Evolutionary conservation across 2,113 vertebrate species (phyloP).

Genomic region (Oryzias celebensis): DNA sequence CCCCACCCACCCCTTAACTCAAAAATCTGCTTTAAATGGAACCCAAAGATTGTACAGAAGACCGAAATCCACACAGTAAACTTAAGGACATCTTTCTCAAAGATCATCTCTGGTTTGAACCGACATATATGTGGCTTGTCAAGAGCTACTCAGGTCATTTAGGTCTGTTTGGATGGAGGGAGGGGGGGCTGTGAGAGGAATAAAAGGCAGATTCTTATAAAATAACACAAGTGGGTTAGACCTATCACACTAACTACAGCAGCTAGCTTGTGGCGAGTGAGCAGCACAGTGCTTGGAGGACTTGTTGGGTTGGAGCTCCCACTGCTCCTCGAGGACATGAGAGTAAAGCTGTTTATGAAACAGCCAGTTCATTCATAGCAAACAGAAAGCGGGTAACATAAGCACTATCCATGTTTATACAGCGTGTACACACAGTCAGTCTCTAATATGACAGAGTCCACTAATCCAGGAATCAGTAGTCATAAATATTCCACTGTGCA

Average conservation of each 20-base stretch:
- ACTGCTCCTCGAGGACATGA: conserved; percentile 27
- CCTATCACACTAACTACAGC: conserved; percentile 55
- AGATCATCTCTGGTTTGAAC: conserved; percentile 43
- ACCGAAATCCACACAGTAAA: conserved; percentile 61
- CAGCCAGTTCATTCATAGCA: conserved; percentile 58
- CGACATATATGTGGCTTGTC: conserved; percentile 35
- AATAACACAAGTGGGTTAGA: conserved; percentile 37
- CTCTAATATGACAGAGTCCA: conserved; percentile 70
- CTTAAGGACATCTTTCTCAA: conserved; percentile 45
- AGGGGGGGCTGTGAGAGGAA: conserved; percentile 31
- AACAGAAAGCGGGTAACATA: conserved; percentile 69
- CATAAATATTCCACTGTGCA: conserved; percentile 74
- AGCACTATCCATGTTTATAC: conserved; percentile 73
- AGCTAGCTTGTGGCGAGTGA: conserved; percentile 52
- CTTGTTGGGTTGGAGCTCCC: conserved; percentile 25
- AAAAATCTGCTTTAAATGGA: conserved; percentile 64
- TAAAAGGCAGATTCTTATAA: conserved; percentile 41
- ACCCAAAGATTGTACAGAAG: conserved; percentile 66
- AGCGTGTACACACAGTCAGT: conserved; percentile 72
- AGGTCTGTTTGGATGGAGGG: conserved; percentile 22
- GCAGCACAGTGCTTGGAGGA: conserved; percentile 25
- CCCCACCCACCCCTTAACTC: neutral
- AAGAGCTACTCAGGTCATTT: conserved; percentile 46
- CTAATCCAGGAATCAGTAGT: conserved; percentile 73
- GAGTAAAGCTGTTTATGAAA: conserved; percentile 49